Percentiles rank a stretch among this genome's conserved stretches.
These are phyloP conservation scores for Syngnathus rostellatus DNA, from an alignment of 2,797 vertebrate species.

Conservation along the genomic window DNA sequence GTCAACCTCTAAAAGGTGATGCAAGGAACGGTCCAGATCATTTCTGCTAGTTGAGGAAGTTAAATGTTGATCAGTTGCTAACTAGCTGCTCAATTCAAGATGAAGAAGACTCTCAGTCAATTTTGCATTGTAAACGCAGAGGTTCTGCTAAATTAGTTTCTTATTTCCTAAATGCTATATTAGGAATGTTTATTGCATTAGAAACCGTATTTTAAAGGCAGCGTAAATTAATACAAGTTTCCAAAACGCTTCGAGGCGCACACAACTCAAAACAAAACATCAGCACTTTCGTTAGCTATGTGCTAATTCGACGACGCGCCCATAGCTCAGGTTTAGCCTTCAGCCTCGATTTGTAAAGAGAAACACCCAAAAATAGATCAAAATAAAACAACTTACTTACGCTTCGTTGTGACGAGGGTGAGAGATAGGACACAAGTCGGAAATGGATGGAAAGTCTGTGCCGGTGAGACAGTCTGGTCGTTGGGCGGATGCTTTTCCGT, in stretches of 20 bases:
- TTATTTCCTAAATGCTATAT: neutral
- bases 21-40: too few relatives aligned
- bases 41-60: too few relatives aligned
- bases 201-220: neutral
- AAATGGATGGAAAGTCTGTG: neutral
- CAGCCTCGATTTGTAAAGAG: neutral
- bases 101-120: too few relatives aligned
- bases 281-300: constrained; percentile 1
- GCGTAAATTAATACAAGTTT: neutral
- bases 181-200: neutral
- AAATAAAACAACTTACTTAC: neutral
- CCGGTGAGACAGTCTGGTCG: neutral
- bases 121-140: too few relatives aligned
- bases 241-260: neutral
- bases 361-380: neutral
- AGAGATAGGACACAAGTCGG: neutral
- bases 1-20: too few relatives aligned
- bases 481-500: neutral
- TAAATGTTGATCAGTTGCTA: too few relatives aligned
- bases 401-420: neutral
- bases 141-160: neutral
- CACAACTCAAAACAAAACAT: neutral
- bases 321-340: neutral
- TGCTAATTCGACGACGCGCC: constrained; percentile 3
- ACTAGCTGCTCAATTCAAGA: too few relatives aligned